Conservation (phyloP, 2,888 invertebrate species). For the Diarsia rubi region DNA sequence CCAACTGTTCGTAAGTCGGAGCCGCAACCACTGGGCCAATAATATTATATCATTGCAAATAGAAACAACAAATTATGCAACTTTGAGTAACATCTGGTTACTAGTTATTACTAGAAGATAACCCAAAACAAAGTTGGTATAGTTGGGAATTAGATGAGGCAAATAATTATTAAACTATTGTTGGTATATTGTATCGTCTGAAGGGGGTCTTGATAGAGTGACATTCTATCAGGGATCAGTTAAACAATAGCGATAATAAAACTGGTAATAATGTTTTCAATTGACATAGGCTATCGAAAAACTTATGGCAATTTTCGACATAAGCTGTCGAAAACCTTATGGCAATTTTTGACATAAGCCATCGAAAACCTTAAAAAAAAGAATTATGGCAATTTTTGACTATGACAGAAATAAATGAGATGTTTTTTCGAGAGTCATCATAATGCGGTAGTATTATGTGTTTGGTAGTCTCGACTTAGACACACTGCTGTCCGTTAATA, state of each 20-base stretch:
- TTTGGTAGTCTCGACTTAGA: neutral
- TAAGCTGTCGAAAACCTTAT: too few relatives aligned
- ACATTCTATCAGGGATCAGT: neutral
- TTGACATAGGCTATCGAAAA: neutral
- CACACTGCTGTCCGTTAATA: neutral
- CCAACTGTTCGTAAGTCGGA: too few relatives aligned
- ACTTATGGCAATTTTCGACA: neutral
- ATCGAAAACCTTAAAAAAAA: too few relatives aligned
- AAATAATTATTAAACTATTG: neutral
- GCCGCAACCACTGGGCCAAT: too few relatives aligned
- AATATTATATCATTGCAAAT: neutral
- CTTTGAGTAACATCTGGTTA: neutral
- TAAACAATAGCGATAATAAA: neutral
- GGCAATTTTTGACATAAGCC: too few relatives aligned
- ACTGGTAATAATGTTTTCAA: neutral
- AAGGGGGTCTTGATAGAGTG: neutral
- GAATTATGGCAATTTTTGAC: too few relatives aligned
- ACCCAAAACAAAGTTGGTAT: neutral
- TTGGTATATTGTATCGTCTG: neutral
- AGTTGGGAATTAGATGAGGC: too few relatives aligned
- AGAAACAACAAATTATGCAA: neutral
- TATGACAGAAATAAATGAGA: neutral
- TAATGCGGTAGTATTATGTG: neutral
- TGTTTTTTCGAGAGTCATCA: neutral
- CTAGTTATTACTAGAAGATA: neutral